Percentiles rank a stretch among this genome's conserved stretches.
phyloP scores from a whole-genome alignment of 2,888 invertebrate species.

The Cyrtodaria siliqua region DNA sequence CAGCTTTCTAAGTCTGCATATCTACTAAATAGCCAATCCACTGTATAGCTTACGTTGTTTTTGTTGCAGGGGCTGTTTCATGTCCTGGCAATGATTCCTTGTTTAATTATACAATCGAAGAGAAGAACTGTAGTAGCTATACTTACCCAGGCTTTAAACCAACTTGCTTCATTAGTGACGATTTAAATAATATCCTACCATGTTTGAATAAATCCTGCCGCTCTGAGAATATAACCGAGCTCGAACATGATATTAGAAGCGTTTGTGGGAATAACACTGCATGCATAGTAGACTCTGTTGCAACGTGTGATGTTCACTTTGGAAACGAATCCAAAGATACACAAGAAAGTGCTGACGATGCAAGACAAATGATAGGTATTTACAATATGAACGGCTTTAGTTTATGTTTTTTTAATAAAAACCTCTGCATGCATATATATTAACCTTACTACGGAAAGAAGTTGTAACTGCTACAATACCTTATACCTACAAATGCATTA shows the following conservation, averaged over 20 bases:
- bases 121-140: background rate
- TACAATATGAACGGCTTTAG: no score
- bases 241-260: background rate
- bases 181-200: no score
- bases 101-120: conserved; percentile 18
- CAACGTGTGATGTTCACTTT: conserved; percentile 22
- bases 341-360: background rate
- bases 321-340: conserved; percentile 11
- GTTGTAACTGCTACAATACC: no score
- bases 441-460: no score
- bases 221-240: no score
- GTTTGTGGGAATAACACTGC: conserved; percentile 18
- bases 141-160: conserved; percentile 18
- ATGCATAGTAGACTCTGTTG: conserved; percentile 31
- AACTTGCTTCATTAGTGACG: conserved; percentile 17
- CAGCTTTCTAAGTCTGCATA: no score
- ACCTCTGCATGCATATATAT: no score
- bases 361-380: conserved; percentile 11
- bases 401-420: no score
- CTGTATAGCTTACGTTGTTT: no score
- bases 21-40: no score
- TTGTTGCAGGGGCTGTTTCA: no score
- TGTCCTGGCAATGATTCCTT: conserved; percentile 8
- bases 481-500: no score
- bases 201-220: background rate